Evolutionary conservation across 2,797 vertebrate genomes (phyloP).

Genomic region (Odontamblyopus rebecca): DNA sequence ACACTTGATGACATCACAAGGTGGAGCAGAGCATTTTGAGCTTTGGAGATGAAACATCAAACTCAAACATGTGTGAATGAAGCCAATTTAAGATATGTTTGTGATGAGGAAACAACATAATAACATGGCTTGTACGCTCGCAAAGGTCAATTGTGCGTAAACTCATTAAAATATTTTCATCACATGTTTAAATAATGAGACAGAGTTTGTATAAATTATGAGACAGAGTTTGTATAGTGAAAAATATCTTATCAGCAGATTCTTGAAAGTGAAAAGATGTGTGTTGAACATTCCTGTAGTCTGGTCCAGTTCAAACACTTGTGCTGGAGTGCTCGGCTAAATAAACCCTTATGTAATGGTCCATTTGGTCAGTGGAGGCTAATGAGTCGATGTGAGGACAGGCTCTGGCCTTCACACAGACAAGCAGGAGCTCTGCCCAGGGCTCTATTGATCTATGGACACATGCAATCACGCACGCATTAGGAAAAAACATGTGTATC

Average conservation of each 20-base stretch:
- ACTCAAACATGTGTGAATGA: too few species aligned
- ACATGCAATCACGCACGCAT: constrained; percentile 34
- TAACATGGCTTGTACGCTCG: too few species aligned
- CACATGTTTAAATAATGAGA: neutral
- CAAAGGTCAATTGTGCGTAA: neutral
- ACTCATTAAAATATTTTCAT: neutral
- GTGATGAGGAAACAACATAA: too few species aligned
- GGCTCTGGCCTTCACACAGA: constrained; percentile 42
- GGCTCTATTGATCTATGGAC: constrained; percentile 40
- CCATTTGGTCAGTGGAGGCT: constrained; percentile 35
- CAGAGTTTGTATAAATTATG: neutral
- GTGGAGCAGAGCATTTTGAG: too few species aligned
- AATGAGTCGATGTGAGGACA: constrained; percentile 44
- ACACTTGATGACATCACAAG: too few species aligned
- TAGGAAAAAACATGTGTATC: neutral
- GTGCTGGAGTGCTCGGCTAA: constrained; percentile 21
- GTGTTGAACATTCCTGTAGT: neutral
- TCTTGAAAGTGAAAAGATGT: neutral
- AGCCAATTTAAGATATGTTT: too few species aligned
- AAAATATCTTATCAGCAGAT: neutral
- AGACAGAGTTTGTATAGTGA: neutral
- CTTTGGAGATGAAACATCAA: too few species aligned
- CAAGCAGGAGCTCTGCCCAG: constrained; percentile 21
- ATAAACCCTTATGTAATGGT: constrained; percentile 48
- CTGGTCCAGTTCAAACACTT: constrained; percentile 3